Conservation (phyloP, 2,113 vertebrate genomes). For the Xenus cinereus region DNA sequence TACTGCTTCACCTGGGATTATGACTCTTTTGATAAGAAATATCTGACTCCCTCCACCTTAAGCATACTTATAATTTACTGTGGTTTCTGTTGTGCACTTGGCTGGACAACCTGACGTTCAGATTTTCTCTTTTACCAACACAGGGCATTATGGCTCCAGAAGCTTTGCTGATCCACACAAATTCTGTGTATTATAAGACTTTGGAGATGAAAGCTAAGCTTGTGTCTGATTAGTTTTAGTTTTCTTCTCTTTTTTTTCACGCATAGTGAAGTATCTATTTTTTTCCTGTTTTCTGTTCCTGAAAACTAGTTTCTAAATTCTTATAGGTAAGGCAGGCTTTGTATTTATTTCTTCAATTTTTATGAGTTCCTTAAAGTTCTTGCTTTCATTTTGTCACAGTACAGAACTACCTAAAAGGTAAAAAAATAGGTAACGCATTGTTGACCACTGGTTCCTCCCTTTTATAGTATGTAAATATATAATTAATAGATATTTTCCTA, state of each 20-base stretch:
- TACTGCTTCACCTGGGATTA: neutral
- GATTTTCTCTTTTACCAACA: neutral
- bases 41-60: neutral
- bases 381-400: neutral
- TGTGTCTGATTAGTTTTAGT: neutral
- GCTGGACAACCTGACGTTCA: neutral
- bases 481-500: neutral
- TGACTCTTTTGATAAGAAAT: neutral
- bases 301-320: neutral
- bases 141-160: neutral
- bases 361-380: neutral
- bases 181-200: neutral
- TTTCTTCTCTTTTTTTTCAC: neutral
- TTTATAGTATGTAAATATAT: neutral
- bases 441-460: neutral
- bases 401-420: neutral
- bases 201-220: neutral
- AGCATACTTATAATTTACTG: neutral
- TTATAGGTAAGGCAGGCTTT: neutral
- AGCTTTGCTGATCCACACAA: neutral
- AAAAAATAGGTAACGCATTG: neutral
- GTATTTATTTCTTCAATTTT: neutral
- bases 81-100: neutral
- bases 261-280: neutral
- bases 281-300: neutral